Percentiles rank a stretch among this genome's conserved stretches.
Evolutionary conservation across 2,888 invertebrate genomes (phyloP).

Genomic region (Trissolcus japonicus): DNA sequence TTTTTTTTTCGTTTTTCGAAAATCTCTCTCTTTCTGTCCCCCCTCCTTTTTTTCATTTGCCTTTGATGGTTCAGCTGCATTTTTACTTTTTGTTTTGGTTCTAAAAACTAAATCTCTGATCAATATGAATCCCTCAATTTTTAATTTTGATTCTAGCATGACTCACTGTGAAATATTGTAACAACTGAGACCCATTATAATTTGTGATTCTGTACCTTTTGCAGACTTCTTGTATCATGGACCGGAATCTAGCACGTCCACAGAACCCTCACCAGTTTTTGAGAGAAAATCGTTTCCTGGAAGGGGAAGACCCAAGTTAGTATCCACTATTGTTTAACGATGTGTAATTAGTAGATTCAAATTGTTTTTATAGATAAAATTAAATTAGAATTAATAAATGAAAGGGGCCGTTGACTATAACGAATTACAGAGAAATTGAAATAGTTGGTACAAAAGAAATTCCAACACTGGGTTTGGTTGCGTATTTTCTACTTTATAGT

Average conservation of each 20-base stretch:
- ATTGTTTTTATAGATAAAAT: no score
- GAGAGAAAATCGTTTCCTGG: conserved; percentile 77
- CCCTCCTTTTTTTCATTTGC: neutral
- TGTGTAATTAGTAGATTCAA: no score
- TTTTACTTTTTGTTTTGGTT: neutral
- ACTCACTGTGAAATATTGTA: conserved; percentile 3
- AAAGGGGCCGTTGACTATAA: conserved; percentile 20
- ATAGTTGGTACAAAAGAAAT: conserved; percentile 25
- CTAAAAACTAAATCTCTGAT: neutral
- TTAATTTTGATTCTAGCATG: conserved; percentile 1
- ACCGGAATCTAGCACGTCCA: conserved; percentile 77
- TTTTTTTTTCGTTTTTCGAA: neutral
- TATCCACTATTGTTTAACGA: neutral
- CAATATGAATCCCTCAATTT: neutral
- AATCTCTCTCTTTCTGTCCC: neutral
- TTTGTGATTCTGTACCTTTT: conserved; percentile 22
- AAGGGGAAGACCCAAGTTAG: conserved; percentile 76
- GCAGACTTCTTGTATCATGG: conserved; percentile 76
- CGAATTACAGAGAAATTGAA: conserved; percentile 17
- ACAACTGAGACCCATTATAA: neutral
- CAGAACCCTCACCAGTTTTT: conserved; percentile 77
- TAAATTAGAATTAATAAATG: neutral
- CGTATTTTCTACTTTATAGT: conserved; percentile 43
- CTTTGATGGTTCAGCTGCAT: neutral
- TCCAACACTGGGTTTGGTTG: conserved; percentile 35